Evolutionary conservation across 2,888 invertebrate genomes (phyloP).

Genomic region (Hirtodrosophila confusa): DNA sequence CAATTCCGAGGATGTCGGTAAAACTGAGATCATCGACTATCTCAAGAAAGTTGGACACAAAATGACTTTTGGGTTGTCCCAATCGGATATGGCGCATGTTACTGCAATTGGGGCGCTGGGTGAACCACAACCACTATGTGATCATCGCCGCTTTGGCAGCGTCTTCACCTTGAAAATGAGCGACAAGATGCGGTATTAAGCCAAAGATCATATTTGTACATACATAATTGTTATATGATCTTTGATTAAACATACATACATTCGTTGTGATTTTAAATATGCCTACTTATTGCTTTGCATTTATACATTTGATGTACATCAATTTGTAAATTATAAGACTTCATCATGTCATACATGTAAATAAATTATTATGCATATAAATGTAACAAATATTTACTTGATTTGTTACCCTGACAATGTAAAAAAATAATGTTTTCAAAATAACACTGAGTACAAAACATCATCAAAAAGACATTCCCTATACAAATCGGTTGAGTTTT

Average conservation of each 20-base stretch:
- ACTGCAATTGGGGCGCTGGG: slow-evolving; percentile 85
- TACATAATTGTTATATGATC: not conserved
- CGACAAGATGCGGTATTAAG: slow-evolving; percentile 80
- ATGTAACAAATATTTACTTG: slow-evolving; percentile 22
- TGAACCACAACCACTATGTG: slow-evolving; percentile 82
- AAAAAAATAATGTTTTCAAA: too few relatives aligned
- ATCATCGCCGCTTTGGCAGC: slow-evolving; percentile 85
- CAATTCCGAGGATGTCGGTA: slow-evolving; percentile 88
- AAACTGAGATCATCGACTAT: slow-evolving; percentile 81
- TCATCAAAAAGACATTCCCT: too few relatives aligned
- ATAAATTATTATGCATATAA: slow-evolving; percentile 35
- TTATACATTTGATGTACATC: slow-evolving; percentile 20
- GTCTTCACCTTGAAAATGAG: slow-evolving; percentile 71
- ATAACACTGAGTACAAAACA: too few relatives aligned
- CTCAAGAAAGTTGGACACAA: slow-evolving; percentile 82
- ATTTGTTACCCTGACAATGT: too few relatives aligned
- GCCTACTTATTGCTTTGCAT: slow-evolving; percentile 12
- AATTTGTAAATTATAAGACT: slow-evolving; percentile 22
- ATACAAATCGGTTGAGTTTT: too few relatives aligned
- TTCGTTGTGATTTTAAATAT: slow-evolving; percentile 25
- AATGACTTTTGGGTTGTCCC: slow-evolving; percentile 49
- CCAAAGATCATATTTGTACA: not conserved
- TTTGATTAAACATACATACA: slow-evolving; percentile 1
- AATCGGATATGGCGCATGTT: slow-evolving; percentile 84
- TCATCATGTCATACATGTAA: slow-evolving; percentile 5